phyloP scores from a whole-genome alignment of 2,797 vertebrate species.

The Tiaroga cobitis region DNA sequence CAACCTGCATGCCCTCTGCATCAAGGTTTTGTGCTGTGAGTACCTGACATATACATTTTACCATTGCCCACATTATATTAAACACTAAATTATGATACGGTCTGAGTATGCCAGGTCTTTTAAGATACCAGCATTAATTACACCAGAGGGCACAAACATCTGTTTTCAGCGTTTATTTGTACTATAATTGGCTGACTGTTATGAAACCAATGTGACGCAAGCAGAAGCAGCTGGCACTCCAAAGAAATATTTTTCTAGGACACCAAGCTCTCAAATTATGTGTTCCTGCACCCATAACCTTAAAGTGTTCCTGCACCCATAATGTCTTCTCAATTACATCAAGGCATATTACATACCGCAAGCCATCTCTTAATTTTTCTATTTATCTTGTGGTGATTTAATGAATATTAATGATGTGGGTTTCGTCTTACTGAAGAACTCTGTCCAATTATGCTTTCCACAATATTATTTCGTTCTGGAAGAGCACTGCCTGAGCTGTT shows the following conservation, averaged over 20 bases:
- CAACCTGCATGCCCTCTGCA: slow-evolving; percentile 82
- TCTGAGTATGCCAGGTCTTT: neutral
- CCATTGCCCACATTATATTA: neutral
- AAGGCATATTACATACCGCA: neutral
- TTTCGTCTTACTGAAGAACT: neutral
- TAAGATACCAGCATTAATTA: neutral
- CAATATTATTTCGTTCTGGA: slow-evolving; percentile 68
- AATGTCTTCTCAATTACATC: neutral
- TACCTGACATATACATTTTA: slow-evolving; percentile 49
- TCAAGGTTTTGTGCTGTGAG: slow-evolving; percentile 90
- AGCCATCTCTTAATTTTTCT: neutral
- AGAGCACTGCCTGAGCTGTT: slow-evolving; percentile 58
- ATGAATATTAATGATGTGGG: neutral
- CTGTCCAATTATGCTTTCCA: neutral
- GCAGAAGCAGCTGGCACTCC: slow-evolving; percentile 18
- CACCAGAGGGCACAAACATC: neutral
- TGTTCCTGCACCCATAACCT: slow-evolving; percentile 4
- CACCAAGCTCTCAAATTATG: slow-evolving; percentile 5
- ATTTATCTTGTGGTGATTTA: neutral
- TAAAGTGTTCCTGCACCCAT: slow-evolving; percentile 3
- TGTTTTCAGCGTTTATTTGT: neutral
- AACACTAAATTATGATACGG: neutral
- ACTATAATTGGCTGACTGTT: slow-evolving; percentile 5
- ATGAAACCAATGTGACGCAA: slow-evolving; percentile 16
- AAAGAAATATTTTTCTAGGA: slow-evolving; percentile 18